Evolutionary conservation across 1,140 invertebrate genomes (phyloP), one percentile per base, ranked within the genome.

Genomic region (Hestina assimilis): DNA sequence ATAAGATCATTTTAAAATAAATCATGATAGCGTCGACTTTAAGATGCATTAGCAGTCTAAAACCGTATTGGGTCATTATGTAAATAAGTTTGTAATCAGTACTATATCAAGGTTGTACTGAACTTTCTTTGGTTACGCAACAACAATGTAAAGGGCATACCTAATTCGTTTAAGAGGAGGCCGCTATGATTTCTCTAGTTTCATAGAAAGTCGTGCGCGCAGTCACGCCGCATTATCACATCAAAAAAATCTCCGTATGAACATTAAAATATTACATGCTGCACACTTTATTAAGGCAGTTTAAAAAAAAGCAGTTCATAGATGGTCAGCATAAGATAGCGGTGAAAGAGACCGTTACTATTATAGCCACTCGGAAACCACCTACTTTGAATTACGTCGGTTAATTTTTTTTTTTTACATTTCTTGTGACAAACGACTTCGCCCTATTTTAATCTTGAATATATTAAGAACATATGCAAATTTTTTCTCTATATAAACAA

Each of bases 231-330:
- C 57, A 83, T 86, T 86, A 88, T 86, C 84, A 59, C 74, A 72
- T 73, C 70, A 74, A 75, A 76, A 63, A 78, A 85, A 87, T 88
- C 83, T 83, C 70, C 53, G 66, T 74, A 64, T 77, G 68, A 63
- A 76, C 83, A 84, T 87, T 84, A 87, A 81, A 85, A 80, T 85
- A 73, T 83, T 79, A 83, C 77, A 83, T 80, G 79, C 72, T 74
- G 66, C 67, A 76, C 77, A 72, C 73, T 86, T 83, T 86, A 84
- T 83, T 83, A 83, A 87, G 72, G 76, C 73, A 80, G 67, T 78
- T 79, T 73, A 69, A 72, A 79, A n/a, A 80, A 87, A 84, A 83
- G 75, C 78, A 78, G 80, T 82, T 74, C 78, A 72, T 63, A 6
- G 84, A 84, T 84, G 79, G 74, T 78, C 76, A 83, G 73, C 54